phyloP scores from a whole-genome alignment of 2,888 invertebrate genomes.

The Neoaliturus tenellus region DNA sequence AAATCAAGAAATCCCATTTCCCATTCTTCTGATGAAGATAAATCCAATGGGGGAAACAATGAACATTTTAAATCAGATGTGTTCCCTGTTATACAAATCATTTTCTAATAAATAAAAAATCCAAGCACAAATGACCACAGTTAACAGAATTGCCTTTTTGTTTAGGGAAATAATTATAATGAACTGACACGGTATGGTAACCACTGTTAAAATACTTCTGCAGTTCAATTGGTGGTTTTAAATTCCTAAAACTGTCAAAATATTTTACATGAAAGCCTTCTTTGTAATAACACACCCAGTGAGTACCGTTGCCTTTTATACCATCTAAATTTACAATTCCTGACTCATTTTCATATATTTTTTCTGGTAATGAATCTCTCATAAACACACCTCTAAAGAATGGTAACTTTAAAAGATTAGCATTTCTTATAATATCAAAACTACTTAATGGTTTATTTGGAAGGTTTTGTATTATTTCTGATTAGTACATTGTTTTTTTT shows the following conservation, averaged over 20 bases:
- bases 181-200: not conserved
- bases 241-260: conserved; percentile 15
- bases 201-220: not conserved
- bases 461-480: not conserved
- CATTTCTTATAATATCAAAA: not conserved
- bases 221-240: not conserved
- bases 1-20: conserved; percentile 38
- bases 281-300: conserved; percentile 18
- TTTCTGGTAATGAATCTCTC: not conserved
- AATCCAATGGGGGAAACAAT: not conserved
- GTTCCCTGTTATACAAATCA: conserved; percentile 20
- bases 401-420: not conserved
- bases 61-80: conserved; percentile 24
- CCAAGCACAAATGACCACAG: conserved; percentile 16
- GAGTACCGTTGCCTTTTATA: not conserved
- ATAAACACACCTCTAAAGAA: conserved; percentile 22
- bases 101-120: not conserved
- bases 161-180: conserved; percentile 18
- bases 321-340: conserved; percentile 1
- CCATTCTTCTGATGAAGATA: not conserved
- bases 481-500: not conserved
- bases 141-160: not conserved
- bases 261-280: not conserved
- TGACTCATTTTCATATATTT: not conserved
- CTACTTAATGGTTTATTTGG: not conserved